Evolutionary conservation across 2,113 vertebrate species (phyloP).

Genomic region (Xenus cinereus): DNA sequence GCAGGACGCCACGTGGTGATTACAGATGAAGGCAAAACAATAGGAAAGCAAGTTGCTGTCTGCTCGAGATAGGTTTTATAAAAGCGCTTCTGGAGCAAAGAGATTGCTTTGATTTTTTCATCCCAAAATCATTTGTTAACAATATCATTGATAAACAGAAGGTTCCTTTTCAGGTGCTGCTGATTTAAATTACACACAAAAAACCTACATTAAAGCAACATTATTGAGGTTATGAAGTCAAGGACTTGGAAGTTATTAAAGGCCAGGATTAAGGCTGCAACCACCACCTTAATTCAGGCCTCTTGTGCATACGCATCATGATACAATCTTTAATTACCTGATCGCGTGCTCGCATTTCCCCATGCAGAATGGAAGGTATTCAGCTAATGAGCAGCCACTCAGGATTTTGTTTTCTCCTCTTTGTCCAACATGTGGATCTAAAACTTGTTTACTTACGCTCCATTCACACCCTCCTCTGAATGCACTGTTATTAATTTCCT

Average conservation of each 20-base stretch:
- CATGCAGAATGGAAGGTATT: not conserved
- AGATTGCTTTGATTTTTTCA: conserved; percentile 60
- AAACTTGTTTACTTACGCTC: conserved; percentile 4
- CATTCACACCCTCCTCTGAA: conserved; percentile 6
- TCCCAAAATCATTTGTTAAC: conserved; percentile 26
- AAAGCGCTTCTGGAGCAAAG: conserved; percentile 4
- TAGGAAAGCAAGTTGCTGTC: conserved; percentile 11
- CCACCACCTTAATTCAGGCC: conserved; percentile 37
- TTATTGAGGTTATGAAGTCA: conserved; percentile 2
- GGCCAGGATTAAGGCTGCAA: conserved; percentile 1
- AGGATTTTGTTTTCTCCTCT: conserved; percentile 7
- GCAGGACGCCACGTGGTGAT: not conserved
- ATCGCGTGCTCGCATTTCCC: not conserved
- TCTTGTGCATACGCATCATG: not conserved
- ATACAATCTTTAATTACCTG: conserved; percentile 65
- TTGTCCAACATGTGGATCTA: not conserved
- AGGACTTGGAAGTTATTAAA: conserved; percentile 12
- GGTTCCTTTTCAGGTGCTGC: not conserved
- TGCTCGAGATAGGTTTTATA: conserved; percentile 37
- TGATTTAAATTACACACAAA: not conserved
- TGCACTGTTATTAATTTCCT: conserved; percentile 41
- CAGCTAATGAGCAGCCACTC: conserved; percentile 39
- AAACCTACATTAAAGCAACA: not conserved
- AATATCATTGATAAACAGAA: conserved; percentile 6
- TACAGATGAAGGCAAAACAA: conserved; percentile 52